These are phyloP conservation scores for Meiosimyza platycephala DNA, from an alignment of 2,888 invertebrate species.

Conservation along the genomic window DNA sequence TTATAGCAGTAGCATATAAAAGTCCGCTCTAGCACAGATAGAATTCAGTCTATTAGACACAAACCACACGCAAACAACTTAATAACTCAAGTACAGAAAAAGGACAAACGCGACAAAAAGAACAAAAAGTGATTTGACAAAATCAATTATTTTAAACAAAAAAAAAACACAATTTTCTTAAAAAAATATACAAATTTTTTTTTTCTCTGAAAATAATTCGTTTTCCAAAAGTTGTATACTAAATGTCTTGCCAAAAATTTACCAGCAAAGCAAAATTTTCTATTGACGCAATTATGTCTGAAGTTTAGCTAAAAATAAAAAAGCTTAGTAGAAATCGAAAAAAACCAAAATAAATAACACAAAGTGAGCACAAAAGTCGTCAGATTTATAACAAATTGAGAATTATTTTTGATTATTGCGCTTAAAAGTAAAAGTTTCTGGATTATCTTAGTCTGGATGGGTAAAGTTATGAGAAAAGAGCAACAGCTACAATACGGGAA, in stretches of 20 bases:
- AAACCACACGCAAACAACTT: background rate
- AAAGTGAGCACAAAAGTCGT: background rate
- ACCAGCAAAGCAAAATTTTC: conserved; percentile 17
- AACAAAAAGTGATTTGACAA: conserved; percentile 3
- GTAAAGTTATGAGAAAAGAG: conserved; percentile 62
- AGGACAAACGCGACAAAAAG: background rate
- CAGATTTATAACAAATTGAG: background rate
- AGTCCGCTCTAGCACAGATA: conserved; percentile 3
- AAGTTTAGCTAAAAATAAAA: conserved; percentile 39
- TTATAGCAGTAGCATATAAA: conserved; percentile 12
- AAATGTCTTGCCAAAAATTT: conserved; percentile 24
- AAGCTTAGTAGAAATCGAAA: conserved; percentile 10
- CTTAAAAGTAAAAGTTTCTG: background rate
- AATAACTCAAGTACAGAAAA: background rate
- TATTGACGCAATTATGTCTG: conserved; percentile 38
- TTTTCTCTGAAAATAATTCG: background rate
- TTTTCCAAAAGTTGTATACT: conserved; percentile 4
- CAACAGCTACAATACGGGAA: conserved; percentile 21
- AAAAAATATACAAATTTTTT: background rate
- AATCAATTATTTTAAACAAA: background rate
- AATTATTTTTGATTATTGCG: background rate
- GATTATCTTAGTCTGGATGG: conserved; percentile 51
- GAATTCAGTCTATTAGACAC: conserved; percentile 18
- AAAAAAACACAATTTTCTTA: background rate
- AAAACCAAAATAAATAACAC: background rate